Evolutionary conservation across 1,140 invertebrate species (phyloP).

Genomic region (Macrotrachela quadricornifera): DNA sequence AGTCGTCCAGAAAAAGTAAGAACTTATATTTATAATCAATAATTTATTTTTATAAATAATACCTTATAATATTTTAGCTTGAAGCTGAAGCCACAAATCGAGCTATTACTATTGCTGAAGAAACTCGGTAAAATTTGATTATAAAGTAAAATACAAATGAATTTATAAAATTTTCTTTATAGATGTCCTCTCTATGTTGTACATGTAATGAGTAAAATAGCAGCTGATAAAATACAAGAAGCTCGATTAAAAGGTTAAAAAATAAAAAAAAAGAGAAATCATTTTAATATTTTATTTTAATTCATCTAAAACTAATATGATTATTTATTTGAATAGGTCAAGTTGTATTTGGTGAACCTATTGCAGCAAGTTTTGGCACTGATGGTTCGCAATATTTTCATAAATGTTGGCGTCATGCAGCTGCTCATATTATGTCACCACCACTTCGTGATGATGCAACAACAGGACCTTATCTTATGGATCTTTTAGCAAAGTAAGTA

Average conservation of each 20-base stretch:
- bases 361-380: slow-evolving; percentile 53
- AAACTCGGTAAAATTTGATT: slow-evolving; percentile 32
- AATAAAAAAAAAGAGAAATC: slow-evolving; percentile 35
- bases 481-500: slow-evolving; percentile 48
- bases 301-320: too few relatives aligned
- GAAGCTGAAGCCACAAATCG: slow-evolving; percentile 86
- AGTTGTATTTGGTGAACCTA: slow-evolving; percentile 67
- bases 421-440: slow-evolving; percentile 69
- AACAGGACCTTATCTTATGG: slow-evolving; percentile 58
- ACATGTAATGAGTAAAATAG: slow-evolving; percentile 81
- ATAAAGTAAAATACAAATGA: too few relatives aligned
- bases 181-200: slow-evolving; percentile 78
- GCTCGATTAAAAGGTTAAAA: slow-evolving; percentile 21
- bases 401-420: slow-evolving; percentile 54
- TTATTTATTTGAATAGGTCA: slow-evolving; percentile 22
- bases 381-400: slow-evolving; percentile 27
- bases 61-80: slow-evolving; percentile 31
- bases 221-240: slow-evolving; percentile 50
- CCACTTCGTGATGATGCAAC: slow-evolving; percentile 60
- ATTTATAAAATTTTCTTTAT: background rate
- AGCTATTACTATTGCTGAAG: slow-evolving; percentile 77
- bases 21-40: too few relatives aligned
- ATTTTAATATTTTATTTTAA: too few relatives aligned
- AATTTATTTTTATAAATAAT: too few relatives aligned
- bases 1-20: slow-evolving; percentile 60